Evolutionary conservation across 2,888 invertebrate species (phyloP), one percentile per base, ranked within the genome.

Genomic region (Notodonta ziczac): DNA sequence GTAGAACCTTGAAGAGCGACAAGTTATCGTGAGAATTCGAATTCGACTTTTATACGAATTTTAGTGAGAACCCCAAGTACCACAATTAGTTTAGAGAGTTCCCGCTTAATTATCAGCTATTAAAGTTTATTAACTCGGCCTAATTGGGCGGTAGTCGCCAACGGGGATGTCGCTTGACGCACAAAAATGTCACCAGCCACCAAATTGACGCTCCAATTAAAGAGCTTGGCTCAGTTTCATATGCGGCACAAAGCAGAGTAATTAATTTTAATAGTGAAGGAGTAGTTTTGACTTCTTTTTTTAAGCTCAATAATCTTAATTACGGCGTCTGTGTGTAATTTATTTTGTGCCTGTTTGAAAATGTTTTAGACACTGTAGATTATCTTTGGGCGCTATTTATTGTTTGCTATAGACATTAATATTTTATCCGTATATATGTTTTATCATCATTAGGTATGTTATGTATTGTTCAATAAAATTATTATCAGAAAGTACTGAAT

Each of bases 121-220:
- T 84, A 84, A 82, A 81, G 72, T 83, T 80, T 78, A 84, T 84
- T 83, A 84, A 71, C 79, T 73, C 74, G 81, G 65, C 77, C 79
- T 77, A 87, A 87, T 87, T 86, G 80, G 76, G 0, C 54, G 54
- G 0, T 12, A 66, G 72, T 70, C 67, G 63, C 56, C 72, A 67
- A 13, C 39, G 54, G 32, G 52, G 52, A 52, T 54, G 39, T 54
- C 12, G 39, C 35, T 4, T 39, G 54, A 54, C 54, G 54, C 54
- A 54, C 54, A 39, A 54, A 54, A 35, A 39, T 54, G 54, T 54
- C 39, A 13, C 54, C 39, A 13, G 39, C 54, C 54, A 39, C 14
- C 32, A 32, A 52, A 54, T 53, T 39, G 39, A 4, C 35, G 54
- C 54, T 39, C 24, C 39, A 54, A 54, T 54, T 54, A 54, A 54